Percentiles rank a stretch among this genome's conserved stretches.
Evolutionary conservation across 2,888 invertebrate genomes (phyloP).

Genomic region (Agrochola circellaris): DNA sequence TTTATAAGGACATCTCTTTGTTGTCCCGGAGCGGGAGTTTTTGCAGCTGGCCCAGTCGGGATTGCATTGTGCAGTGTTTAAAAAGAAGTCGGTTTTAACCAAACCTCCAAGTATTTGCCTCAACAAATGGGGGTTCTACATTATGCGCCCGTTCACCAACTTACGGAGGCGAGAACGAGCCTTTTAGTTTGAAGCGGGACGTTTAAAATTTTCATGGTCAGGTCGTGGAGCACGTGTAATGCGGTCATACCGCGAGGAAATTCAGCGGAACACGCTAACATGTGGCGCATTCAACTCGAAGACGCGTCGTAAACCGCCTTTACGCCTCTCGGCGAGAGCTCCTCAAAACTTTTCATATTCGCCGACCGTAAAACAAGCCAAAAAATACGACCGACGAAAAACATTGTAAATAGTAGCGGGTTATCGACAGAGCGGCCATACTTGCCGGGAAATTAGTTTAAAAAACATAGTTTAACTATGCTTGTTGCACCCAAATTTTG

Average conservation of each 20-base stretch:
- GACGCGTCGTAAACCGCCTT: constrained; percentile 90
- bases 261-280: constrained; percentile 84
- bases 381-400: constrained; percentile 90
- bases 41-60: constrained; percentile 83
- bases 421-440: constrained; percentile 83
- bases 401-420: constrained; percentile 89
- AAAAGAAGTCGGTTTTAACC: constrained; percentile 79
- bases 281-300: constrained; percentile 88
- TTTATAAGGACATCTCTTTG: constrained; percentile 88
- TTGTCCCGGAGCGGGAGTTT: constrained; percentile 81
- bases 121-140: constrained; percentile 70
- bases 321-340: constrained; percentile 87
- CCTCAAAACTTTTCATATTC: constrained; percentile 90
- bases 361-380: constrained; percentile 88
- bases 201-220: constrained; percentile 90
- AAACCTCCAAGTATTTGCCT: constrained; percentile 73
- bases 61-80: constrained; percentile 80
- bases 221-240: constrained; percentile 87
- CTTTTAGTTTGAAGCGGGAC: constrained; percentile 83
- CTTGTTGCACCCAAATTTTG: constrained; percentile 84
- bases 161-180: constrained; percentile 69
- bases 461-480: constrained; percentile 87
- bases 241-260: constrained; percentile 84
- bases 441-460: constrained; percentile 85
- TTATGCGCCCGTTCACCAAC: constrained; percentile 69